Percentiles rank a stretch among this genome's conserved stretches.
These are phyloP conservation scores for Neofelis nebulosa DNA, from an alignment of 2,113 vertebrate species.

Conservation along the genomic window DNA sequence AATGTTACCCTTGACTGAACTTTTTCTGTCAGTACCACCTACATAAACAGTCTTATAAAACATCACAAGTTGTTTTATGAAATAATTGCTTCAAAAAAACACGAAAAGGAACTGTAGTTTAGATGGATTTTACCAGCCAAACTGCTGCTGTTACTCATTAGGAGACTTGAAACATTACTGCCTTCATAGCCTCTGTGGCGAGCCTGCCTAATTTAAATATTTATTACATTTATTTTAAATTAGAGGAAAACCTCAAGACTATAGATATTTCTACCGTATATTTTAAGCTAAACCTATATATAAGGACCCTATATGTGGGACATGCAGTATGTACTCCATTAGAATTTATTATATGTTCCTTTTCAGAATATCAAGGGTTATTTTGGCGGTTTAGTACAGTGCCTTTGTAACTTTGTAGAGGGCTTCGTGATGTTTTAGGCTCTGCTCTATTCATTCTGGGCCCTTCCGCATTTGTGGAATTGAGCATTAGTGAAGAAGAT, in stretches of 20 bases:
- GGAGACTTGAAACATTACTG: neutral
- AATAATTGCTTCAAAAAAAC: constrained; percentile 37
- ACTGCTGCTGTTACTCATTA: neutral
- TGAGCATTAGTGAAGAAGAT: neutral
- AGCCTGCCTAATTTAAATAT: neutral
- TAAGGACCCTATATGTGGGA: neutral
- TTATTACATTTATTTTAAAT: constrained; percentile 3
- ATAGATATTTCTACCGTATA: neutral
- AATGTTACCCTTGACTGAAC: neutral
- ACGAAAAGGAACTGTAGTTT: neutral
- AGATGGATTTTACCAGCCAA: neutral
- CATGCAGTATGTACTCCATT: neutral
- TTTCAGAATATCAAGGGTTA: neutral
- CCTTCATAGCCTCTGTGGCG: neutral
- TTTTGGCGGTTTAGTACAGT: neutral
- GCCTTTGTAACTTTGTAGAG: neutral
- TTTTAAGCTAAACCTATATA: neutral
- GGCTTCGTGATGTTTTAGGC: neutral
- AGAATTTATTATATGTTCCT: constrained; percentile 34
- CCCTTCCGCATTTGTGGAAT: neutral
- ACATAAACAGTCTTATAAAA: neutral
- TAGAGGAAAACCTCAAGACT: neutral
- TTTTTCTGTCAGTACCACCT: constrained; percentile 4
- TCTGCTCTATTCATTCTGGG: neutral
- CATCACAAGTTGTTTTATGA: neutral